Evolutionary conservation across 2,888 invertebrate genomes (phyloP).

Genomic region (Melanostoma mellinum): DNA sequence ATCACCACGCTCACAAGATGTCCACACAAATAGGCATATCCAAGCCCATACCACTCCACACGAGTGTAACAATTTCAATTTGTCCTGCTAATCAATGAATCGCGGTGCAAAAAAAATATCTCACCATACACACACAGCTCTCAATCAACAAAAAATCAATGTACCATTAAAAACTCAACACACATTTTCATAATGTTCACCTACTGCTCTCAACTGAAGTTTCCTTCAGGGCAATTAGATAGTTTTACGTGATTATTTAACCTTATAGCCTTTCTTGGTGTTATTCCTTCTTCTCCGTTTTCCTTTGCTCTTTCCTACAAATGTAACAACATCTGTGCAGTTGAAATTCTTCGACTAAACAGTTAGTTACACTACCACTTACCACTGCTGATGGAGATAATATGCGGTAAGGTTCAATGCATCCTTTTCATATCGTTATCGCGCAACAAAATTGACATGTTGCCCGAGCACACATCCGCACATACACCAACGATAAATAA

Average conservation of each 20-base stretch:
- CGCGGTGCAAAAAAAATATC: not conserved
- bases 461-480: slow-evolving; percentile 7
- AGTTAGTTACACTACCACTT: slow-evolving; percentile 59
- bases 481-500: no score
- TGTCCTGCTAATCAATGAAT: slow-evolving; percentile 57
- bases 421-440: slow-evolving; percentile 61
- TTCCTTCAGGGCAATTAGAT: slow-evolving; percentile 62
- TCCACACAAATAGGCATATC: slow-evolving; percentile 4
- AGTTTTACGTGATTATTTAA: slow-evolving; percentile 51
- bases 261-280: slow-evolving; percentile 17
- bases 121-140: slow-evolving; percentile 2
- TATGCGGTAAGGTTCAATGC: slow-evolving; percentile 30
- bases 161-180: slow-evolving; percentile 20
- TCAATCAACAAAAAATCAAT: slow-evolving; percentile 35
- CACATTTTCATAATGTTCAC: not conserved
- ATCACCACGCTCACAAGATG: not conserved
- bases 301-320: slow-evolving; percentile 7
- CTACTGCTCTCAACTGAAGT: not conserved
- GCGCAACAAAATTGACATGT: slow-evolving; percentile 67
- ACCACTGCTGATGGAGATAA: slow-evolving; percentile 50
- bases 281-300: not conserved
- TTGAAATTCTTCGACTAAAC: slow-evolving; percentile 41
- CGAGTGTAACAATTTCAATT: slow-evolving; percentile 41
- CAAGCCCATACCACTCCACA: slow-evolving; percentile 16
- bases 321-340: slow-evolving; percentile 50